phyloP scores from a whole-genome alignment of 2,113 vertebrate species.

The Campylomormyrus numenius region DNA sequence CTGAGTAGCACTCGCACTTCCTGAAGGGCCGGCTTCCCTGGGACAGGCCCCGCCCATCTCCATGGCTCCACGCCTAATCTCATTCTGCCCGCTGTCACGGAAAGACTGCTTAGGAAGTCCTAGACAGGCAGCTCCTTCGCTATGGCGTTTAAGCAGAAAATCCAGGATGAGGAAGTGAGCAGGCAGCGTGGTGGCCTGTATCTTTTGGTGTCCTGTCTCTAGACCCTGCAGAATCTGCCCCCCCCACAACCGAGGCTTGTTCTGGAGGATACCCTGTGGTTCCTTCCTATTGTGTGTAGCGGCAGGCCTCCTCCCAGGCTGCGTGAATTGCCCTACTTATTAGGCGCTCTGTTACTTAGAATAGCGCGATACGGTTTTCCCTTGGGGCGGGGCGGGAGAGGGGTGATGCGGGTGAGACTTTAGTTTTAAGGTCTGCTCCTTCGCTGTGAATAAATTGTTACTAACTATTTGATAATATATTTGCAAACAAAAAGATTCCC shows the following conservation, averaged over 20 bases:
- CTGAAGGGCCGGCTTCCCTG: background rate
- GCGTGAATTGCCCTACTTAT: background rate
- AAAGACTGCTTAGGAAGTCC: background rate
- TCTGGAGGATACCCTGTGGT: background rate
- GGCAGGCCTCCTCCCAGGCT: background rate
- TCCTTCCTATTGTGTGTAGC: background rate
- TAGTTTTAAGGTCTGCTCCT: background rate
- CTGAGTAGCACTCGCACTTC: background rate
- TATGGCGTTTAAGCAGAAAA: background rate
- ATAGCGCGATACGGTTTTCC: slow-evolving; percentile 9
- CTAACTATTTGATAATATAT: background rate
- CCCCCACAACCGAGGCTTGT: background rate
- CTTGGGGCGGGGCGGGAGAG: background rate
- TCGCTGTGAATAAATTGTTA: background rate
- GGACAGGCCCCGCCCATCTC: background rate
- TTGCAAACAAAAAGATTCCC: background rate
- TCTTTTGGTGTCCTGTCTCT: background rate
- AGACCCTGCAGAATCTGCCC: background rate
- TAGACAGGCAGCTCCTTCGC: background rate
- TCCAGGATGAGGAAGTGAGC: background rate
- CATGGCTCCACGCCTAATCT: background rate
- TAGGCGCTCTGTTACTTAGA: background rate
- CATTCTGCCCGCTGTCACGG: background rate
- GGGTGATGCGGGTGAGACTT: background rate
- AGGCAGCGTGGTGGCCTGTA: background rate